Base-by-base conservation (phyloP, 1,140 invertebrate species). In the Mya arenaria region DNA sequence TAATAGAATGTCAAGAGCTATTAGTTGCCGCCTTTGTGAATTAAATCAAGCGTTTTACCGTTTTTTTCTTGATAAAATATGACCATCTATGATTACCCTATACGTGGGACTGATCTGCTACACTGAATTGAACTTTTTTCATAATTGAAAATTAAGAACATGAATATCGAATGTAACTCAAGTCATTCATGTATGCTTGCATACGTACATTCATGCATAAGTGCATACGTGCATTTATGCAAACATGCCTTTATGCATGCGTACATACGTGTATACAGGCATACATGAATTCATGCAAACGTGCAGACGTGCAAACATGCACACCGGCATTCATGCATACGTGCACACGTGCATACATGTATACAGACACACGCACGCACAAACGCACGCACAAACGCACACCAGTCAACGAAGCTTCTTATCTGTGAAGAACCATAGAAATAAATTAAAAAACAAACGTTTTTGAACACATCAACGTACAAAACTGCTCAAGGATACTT, bases 201-300 rank as follows among this genome's bases (percentile, higher is more conserved):
- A 72, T 72, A 72, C 44, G 55, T 72, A 72, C 68, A 72, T 55
- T 52, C 68, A 72, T 72, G 55, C 68, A 72, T 72, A 72, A 8
- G 55, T 55, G 55, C 44, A 72, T 72, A 55, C 44, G 55, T 72
- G 55, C 41, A 72, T 36, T 41, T 23, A 69, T 23, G 19, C 32
- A 39, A 5, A 69, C 37, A 69, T 44, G 44, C 66, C n/a, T 39
- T 41, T 15, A 69, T 69, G 44, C 37, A 69, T 41, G 44, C 37
- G 44, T 44, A 69, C 34, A 69, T 41, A 69, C 34, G 19, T 48
- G 48, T n/a, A 65, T 65, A 72, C 68, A 72, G 48, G 30, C 68
- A 72, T 72, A 72, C 44, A 72, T 72, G 55, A 39, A 72, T 55
- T 52, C 68, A 72, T 72, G 55, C 68, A 72, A 52, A 72, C 41